Base-by-base conservation (phyloP, 1,140 invertebrate species). In the Hormaphis cornu region DNA sequence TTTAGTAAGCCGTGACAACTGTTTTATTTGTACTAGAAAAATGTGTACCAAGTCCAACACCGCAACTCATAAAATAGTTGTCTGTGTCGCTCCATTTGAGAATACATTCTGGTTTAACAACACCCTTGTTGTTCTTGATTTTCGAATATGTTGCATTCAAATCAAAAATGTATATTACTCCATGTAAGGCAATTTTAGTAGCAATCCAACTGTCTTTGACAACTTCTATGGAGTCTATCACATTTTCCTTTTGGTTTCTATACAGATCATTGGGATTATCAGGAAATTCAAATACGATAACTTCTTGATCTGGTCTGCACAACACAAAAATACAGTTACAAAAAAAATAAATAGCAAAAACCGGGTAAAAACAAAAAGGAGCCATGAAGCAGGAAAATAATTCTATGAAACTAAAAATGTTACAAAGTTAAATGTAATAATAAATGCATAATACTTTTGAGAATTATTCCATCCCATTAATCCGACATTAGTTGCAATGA, bases 11-110 rank as follows among this genome's bases (percentile, higher is more conserved):
- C n/a, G 16, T 42, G 5, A n/a, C 2, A 33, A 28, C 16, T 6
- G 22, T 58, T 24, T 22, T 30, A 33, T 5, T 22, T 33, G 0
- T 54, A n/a, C n/a, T n/a, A n/a, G n/a, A n/a, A n/a, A 42, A 70
- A 52, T 22, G 72, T 69, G 74, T 74, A 81, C 80, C 76, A 73
- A 71, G 72, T 69, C 74, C 74, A 48, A 75, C 74, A 14, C 79
- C 78, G 44, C 80, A 76, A 71, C 78, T 79, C 74, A 82, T 78
- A 71, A 80, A 82, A 71, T 80, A 81, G 30, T 81, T 79, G 69
- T 79, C 78, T 6, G 79, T 78, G 58, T 76, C 72, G 20, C 77
- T 78, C 76, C 80, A 82, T 28, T 77, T 69, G 8, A 82, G 74
- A 9, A 75, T 63, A n/a, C 75, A 74, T 30, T 73, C 33, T 33